Base-by-base conservation (phyloP, 2,888 invertebrate genomes). In the Eurois occulta region DNA sequence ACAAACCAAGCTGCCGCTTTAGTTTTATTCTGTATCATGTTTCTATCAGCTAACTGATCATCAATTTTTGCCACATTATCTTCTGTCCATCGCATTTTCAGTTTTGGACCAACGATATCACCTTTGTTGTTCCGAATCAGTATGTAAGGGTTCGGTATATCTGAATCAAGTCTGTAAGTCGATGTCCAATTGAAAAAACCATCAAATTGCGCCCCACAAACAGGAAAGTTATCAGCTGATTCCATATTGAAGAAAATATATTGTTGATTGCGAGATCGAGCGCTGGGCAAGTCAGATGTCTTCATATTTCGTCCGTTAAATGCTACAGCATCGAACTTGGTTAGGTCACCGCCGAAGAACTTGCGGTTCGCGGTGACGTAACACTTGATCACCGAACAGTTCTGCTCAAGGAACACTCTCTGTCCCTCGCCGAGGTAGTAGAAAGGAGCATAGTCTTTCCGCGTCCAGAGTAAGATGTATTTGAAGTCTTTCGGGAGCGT, bases 1-100 rank as follows among this genome's bases (percentile, higher is more conserved):
- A 95, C 96, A 71, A 96, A 96, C 96, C 96, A 96, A n/a, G 95
- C 96, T 0, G 92, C 95, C 0, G 94, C 94, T 85, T 94, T 95
- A 0, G 88, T 94, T 86, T 96, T 96, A 77, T 93, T 94, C 21
- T 77, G 81, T 58, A 94, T 77, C 78, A 78, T 91, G 21, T 86
- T 78, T 78, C 77, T 91, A n/a, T 87, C 78, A 35, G 86, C 77
- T 24, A 92, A 81, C 35, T 91, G 88, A 3, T 92, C 90, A 24
- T 91, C 89, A 2, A 90, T 78, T 28, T 87, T 60, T 28, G 24
- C 85, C 5, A 80, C 58, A 91, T 94, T 93, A 28, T 93, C 76
- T 28, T 48, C 58, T 52, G 65, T 74, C 88, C 88, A 88, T 46
- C 58, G 46, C 86, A 88, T 87, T 48, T 78, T 75, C 21, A 5